Percentiles rank a stretch among this genome's conserved stretches.
phyloP scores from a whole-genome alignment of 1,140 invertebrate genomes.

The Amphibalanus amphitrite region DNA sequence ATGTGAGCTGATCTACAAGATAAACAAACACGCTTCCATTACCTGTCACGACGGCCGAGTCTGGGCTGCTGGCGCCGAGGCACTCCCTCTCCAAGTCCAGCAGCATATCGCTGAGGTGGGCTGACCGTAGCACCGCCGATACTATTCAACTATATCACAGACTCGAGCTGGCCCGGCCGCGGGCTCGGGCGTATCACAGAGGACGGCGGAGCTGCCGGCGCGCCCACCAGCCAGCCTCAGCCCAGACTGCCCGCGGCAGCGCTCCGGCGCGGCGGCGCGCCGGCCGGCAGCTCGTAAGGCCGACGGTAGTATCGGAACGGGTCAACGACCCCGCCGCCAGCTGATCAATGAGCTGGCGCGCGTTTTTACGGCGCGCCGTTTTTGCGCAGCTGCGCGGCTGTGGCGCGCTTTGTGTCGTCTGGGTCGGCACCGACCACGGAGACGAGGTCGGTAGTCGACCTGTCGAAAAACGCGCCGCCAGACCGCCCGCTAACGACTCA shows the following conservation, averaged over 20 bases:
- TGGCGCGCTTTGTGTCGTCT: background rate
- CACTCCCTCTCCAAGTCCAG: background rate
- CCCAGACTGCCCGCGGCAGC: background rate
- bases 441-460: background rate
- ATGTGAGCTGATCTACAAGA: no score
- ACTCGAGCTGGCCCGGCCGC: background rate
- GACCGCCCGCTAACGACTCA: background rate
- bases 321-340: background rate
- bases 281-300: background rate
- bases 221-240: background rate
- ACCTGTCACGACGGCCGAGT: background rate
- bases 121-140: no score
- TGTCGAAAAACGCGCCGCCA: background rate
- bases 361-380: background rate
- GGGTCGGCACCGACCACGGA: no score
- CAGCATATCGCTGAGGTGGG: background rate
- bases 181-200: background rate
- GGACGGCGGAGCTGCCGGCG: background rate
- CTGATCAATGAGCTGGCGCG: slow-evolving; percentile 1
- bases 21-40: background rate
- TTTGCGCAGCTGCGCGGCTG: background rate
- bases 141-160: background rate
- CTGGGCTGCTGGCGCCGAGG: background rate
- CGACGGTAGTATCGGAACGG: background rate
- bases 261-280: no score